phyloP scores from a whole-genome alignment of 2,113 vertebrate species.

The Ictalurus furcatus region DNA sequence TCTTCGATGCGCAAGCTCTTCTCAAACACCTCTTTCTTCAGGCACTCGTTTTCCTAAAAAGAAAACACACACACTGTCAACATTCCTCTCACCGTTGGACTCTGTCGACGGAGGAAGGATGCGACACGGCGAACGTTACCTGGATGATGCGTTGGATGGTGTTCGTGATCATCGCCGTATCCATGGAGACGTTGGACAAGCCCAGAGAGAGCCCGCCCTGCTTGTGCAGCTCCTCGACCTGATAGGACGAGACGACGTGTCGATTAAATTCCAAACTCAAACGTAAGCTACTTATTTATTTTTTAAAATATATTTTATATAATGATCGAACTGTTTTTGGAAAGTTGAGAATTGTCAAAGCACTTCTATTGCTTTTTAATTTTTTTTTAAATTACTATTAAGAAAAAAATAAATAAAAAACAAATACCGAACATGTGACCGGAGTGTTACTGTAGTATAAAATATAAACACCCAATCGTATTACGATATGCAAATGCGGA shows the following conservation, averaged over 20 bases:
- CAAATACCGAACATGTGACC: neutral
- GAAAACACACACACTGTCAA: neutral
- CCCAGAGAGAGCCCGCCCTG: slow-evolving; percentile 71
- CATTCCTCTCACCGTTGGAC: neutral
- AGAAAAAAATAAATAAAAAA: too few species aligned
- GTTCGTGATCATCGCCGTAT: slow-evolving; percentile 92
- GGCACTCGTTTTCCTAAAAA: slow-evolving; percentile 89
- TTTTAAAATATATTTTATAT: neutral
- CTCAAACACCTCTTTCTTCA: slow-evolving; percentile 95
- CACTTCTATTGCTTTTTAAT: too few species aligned
- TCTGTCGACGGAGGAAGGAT: neutral
- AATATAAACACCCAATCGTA: neutral
- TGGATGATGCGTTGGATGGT: slow-evolving; percentile 94
- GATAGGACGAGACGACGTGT: neutral
- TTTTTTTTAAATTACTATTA: too few species aligned
- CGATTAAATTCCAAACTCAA: neutral
- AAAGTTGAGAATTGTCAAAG: neutral
- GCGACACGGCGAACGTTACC: slow-evolving; percentile 64
- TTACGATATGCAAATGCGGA: neutral
- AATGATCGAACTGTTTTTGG: neutral
- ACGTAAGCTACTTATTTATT: neutral
- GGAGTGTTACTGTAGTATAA: neutral
- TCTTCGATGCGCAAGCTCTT: slow-evolving; percentile 93
- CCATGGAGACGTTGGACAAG: slow-evolving; percentile 85
- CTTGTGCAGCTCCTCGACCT: slow-evolving; percentile 89